Conservation (phyloP, 2,888 invertebrate genomes). For the Arenicola marina region DNA sequence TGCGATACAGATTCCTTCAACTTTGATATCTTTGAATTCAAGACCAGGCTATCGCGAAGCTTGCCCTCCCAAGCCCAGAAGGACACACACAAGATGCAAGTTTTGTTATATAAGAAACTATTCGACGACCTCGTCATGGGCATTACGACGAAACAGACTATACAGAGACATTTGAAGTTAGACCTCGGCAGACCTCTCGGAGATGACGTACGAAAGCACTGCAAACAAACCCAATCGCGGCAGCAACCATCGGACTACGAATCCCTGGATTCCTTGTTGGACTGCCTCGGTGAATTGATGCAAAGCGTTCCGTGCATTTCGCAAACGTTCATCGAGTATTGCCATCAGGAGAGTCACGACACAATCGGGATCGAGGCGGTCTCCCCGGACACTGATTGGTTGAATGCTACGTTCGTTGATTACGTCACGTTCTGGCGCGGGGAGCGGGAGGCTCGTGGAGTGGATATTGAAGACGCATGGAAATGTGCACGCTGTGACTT, state of each 20-base stretch:
- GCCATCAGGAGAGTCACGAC: conserved; percentile 44
- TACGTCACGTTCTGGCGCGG: conserved; percentile 48
- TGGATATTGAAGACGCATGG: conserved; percentile 58
- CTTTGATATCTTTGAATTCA: conserved; percentile 48
- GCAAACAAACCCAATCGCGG: conserved; percentile 8
- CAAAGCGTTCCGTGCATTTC: conserved; percentile 41
- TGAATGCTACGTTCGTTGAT: conserved; percentile 17
- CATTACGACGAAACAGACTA: conserved; percentile 34
- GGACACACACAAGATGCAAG: conserved; percentile 46
- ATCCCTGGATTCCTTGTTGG: conserved; percentile 36
- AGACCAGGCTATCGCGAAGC: conserved; percentile 38
- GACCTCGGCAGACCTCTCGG: conserved; percentile 39
- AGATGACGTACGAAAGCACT: conserved; percentile 33
- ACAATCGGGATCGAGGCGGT: conserved; percentile 38
- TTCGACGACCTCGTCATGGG: conserved; percentile 53
- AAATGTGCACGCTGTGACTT: conserved; percentile 54
- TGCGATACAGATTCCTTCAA: conserved; percentile 49
- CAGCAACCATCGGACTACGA: neutral
- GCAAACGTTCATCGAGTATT: conserved; percentile 45
- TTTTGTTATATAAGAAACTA: conserved; percentile 51
- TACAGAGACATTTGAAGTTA: conserved; percentile 41
- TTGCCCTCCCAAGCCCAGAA: conserved; percentile 45
- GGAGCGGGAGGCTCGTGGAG: conserved; percentile 41
- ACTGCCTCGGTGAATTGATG: conserved; percentile 27
- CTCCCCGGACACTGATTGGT: conserved; percentile 36